Evolutionary conservation across 2,888 invertebrate genomes (phyloP), one percentile per base, ranked within the genome.

Genomic region (Pyrgus malvae): DNA sequence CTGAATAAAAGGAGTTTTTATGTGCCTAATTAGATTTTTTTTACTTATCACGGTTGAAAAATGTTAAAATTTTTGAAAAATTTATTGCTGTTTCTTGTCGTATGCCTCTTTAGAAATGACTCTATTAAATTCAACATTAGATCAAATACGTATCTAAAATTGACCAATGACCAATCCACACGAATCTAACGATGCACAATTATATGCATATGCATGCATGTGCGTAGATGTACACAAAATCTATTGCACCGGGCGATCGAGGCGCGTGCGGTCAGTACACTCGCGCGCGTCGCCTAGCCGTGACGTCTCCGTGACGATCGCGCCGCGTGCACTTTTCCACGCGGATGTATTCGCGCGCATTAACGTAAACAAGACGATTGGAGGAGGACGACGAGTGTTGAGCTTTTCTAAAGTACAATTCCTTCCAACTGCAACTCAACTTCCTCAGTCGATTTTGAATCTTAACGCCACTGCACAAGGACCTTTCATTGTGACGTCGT

Each of bases 201-300:
- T 79, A 76, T 16, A 37, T 14, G 14, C n/a, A 31, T 62, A 31
- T 62, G 62, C 63, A 65, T 62, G 31, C 12, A 14, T n/a, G 21
- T 16, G 8, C 4, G 19, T 3, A 14, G 37, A 29, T 16, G 25
- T 14, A 35, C 25, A 50, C 41, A 25, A 33, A 42, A 42, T 42
- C 41, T 33, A 37, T 29, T 80, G 80, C 79, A 79, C 65, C 69
- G 69, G 51, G 37, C 44, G 44, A 51, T 51, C 33, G 45, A 70
- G 71, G 74, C 64, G 75, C 74, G 64, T 64, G 62, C 77, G 84
- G 83, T 82, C 88, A 89, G 88, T 88, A 81, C 80, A 78, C 83
- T 78, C 85, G 82, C 81, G 83, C 71, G 77, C 83, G 82, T 74
- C 80, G 82, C 65, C 70, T 74, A 72, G 83, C 70, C 72, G 72